These are phyloP conservation scores for Eledone cirrhosa DNA, from an alignment of 2,888 invertebrate species.

Conservation along the genomic window DNA sequence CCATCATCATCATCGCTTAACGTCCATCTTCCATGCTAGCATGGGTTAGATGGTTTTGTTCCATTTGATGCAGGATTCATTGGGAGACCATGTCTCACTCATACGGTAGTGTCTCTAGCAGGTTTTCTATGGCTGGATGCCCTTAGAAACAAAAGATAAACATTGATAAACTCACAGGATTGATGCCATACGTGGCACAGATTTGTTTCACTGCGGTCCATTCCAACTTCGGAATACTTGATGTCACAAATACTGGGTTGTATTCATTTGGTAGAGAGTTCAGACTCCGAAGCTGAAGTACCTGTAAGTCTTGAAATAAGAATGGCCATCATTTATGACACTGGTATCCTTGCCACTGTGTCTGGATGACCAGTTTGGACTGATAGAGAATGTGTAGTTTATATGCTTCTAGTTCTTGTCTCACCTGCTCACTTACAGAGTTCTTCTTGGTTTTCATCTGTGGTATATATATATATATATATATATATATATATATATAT, in stretches of 20 bases:
- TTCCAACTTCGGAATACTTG: constrained; percentile 1
- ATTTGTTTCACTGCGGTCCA: constrained; percentile 5
- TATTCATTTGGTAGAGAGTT: not conserved
- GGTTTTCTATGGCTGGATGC: too few relatives aligned
- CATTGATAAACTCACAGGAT: not conserved
- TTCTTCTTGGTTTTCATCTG: too few relatives aligned
- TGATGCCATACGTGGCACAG: constrained; percentile 20
- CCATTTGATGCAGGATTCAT: too few relatives aligned
- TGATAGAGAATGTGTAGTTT: not conserved
- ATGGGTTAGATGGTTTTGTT: too few relatives aligned
- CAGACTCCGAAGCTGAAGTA: not conserved
- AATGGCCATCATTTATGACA: constrained; percentile 19
- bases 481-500: too few relatives aligned
- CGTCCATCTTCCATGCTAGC: too few relatives aligned
- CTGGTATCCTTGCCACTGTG: not conserved
- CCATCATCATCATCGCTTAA: too few relatives aligned
- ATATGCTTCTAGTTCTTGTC: not conserved
- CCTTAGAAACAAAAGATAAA: too few relatives aligned
- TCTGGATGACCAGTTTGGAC: not conserved
- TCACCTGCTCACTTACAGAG: constrained; percentile 16
- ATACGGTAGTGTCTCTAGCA: too few relatives aligned
- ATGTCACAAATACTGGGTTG: constrained; percentile 11
- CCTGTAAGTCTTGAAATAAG: not conserved
- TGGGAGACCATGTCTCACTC: too few relatives aligned
- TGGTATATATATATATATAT: too few relatives aligned